A percentile compares a stretch with the other conserved stretches of the same genome.
phyloP scores from a whole-genome alignment of 2,113 vertebrate species.

The Cranoglanis bouderius region DNA sequence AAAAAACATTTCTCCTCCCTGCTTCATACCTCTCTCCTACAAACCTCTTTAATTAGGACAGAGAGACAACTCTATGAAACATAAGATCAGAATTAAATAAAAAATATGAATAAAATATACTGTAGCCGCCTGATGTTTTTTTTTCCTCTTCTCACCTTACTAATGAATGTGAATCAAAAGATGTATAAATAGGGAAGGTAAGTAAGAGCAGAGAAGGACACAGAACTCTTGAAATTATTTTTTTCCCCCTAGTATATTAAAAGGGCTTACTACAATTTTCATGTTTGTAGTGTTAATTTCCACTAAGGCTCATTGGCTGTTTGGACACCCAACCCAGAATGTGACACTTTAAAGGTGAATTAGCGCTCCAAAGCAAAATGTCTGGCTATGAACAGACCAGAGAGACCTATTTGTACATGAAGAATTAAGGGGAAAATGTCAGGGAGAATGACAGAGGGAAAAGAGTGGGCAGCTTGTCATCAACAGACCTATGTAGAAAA shows the following conservation, averaged over 20 bases:
- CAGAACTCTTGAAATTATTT: slow-evolving; percentile 19
- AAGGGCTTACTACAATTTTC: slow-evolving; percentile 27
- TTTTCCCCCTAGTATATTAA: slow-evolving; percentile 38
- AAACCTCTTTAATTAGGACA: slow-evolving; percentile 52
- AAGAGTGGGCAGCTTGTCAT: slow-evolving; percentile 49
- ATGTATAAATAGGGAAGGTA: slow-evolving; percentile 20
- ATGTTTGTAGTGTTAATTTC: slow-evolving; percentile 60
- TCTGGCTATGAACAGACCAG: slow-evolving; percentile 38
- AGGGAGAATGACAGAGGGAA: neutral
- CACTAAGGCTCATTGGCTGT: slow-evolving; percentile 40
- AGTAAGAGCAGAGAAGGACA: slow-evolving; percentile 1
- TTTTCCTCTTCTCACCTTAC: slow-evolving; percentile 16
- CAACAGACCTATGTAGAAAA: slow-evolving; percentile 46
- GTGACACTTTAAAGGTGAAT: slow-evolving; percentile 49
- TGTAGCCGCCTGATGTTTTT: slow-evolving; percentile 48
- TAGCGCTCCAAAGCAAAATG: slow-evolving; percentile 37
- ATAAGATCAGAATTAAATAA: slow-evolving; percentile 45
- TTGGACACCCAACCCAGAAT: slow-evolving; percentile 47
- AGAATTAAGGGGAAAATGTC: slow-evolving; percentile 32
- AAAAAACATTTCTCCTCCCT: slow-evolving; percentile 28
- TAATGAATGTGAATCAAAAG: slow-evolving; percentile 44
- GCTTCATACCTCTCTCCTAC: slow-evolving; percentile 25
- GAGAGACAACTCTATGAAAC: slow-evolving; percentile 31
- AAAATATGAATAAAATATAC: slow-evolving; percentile 54
- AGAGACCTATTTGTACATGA: slow-evolving; percentile 45